Evolutionary conservation across 2,113 vertebrate species (phyloP).

Genomic region (Hippocampus guttulatus): DNA sequence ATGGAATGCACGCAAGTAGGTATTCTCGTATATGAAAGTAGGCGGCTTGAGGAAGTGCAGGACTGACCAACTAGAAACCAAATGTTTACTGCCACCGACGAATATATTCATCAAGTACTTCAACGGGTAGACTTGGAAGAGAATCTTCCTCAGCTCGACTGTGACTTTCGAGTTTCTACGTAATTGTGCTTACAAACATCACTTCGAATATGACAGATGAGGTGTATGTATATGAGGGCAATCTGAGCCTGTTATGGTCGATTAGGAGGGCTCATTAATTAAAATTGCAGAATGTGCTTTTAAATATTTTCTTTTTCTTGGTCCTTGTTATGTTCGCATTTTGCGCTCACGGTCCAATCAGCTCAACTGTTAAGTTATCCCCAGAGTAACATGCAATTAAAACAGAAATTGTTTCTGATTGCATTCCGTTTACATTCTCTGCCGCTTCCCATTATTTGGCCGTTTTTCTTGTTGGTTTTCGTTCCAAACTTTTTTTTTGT

Average conservation of each 20-base stretch:
- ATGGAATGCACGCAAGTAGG: not conserved
- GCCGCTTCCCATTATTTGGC: not conserved
- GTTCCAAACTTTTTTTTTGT: constrained; percentile 3
- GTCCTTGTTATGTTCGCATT: not conserved
- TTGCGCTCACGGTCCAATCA: not conserved
- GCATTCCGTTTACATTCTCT: not conserved
- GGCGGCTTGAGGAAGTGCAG: not conserved
- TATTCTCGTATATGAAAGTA: not conserved
- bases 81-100: not conserved
- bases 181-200: not conserved
- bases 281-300: not conserved
- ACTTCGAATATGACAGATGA: not conserved
- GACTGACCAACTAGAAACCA: not conserved
- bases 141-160: no score
- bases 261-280: not conserved
- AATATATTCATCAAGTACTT: not conserved
- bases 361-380: not conserved
- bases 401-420: constrained; percentile 1
- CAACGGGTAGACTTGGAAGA: not conserved
- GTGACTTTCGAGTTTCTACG: no score
- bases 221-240: no score
- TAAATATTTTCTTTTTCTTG: not conserved
- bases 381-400: not conserved
- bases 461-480: not conserved
- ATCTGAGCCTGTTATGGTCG: not conserved